A percentile compares a stretch with the other conserved stretches of the same genome.
Evolutionary conservation across 2,797 vertebrate genomes (phyloP).

Genomic region (Heteromormyrus szaboi): DNA sequence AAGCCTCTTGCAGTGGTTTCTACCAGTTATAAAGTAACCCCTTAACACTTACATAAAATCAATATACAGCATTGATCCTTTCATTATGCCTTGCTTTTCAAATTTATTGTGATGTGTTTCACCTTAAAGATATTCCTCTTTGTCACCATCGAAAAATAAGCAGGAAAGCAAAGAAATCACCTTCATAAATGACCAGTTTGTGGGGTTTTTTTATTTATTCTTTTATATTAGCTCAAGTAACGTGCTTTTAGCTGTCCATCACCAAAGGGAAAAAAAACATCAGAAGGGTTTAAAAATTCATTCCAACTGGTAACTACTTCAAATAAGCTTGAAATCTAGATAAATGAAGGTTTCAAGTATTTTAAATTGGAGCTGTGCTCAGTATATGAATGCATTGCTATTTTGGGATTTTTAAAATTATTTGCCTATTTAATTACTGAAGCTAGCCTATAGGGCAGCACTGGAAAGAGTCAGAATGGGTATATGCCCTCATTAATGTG

Average conservation of each 20-base stretch:
- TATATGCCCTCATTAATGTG: conserved; percentile 40
- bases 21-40: not conserved
- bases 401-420: not conserved
- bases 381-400: not conserved
- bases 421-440: not conserved
- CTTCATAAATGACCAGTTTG: not conserved
- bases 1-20: not conserved
- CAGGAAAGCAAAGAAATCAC: not conserved
- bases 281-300: not conserved
- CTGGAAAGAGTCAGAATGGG: not conserved
- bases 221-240: not conserved
- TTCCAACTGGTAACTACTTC: conserved; percentile 6
- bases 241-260: not conserved
- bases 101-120: not conserved
- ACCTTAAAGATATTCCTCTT: conserved; percentile 1
- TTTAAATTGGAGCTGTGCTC: conserved; percentile 8
- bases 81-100: not conserved
- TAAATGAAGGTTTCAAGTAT: not conserved
- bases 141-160: not conserved
- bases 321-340: conserved; percentile 10
- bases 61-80: not conserved
- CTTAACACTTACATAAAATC: not conserved
- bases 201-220: not conserved
- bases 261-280: not conserved
- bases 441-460: not conserved